Base-by-base conservation (phyloP, 2,113 vertebrate species). In the Cebidichthys violaceus region DNA sequence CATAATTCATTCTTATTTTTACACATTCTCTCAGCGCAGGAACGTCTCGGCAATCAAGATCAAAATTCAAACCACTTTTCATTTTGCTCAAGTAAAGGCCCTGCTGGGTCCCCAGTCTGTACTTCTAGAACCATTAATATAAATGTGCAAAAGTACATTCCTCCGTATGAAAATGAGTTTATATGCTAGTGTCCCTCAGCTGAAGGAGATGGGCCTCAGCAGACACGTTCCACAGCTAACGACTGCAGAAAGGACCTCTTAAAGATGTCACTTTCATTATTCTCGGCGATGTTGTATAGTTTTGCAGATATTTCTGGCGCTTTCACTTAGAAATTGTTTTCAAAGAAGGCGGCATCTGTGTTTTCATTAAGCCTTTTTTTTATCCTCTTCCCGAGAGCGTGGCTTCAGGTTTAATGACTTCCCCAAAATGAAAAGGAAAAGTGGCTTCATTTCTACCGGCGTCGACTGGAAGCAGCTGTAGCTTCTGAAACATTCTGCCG, bases 61-160 rank as follows among this genome's bases (percentile, higher is more conserved):
- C 41, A 37, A 66, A 85, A 85, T 75, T 45, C 10, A 86, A 82
- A 84, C 61, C 15, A 31, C 81, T 70, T 76, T 37, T 86, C 66
- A 78, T 82, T 83, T 78, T 62, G 41, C 71, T 72, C 15, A 39
- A 79, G 72, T 68, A 84, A 75, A 52, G 13, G 50, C n/a, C 31
- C 61, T 24, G 33, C 57, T 41, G 39, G 20, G n/a, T 75, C 71
- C 41, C 62, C n/a, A 27, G n/a, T 17, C 29, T 76, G 70, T 66
- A 73, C 39, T 67, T 71, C 62, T 59, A 62, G n/a, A 80, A 29
- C 15, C n/a, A 52, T 45, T 70, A 31, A 76, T 59, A 55, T 54
- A 47, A 31, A 37, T 8, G 18, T 72, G 50, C 22, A 74, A 61
- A 79, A 75, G 37, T 75, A 68, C 11, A 45, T 78, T 31, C 5